Evolutionary conservation across 2,888 invertebrate species (phyloP).

Genomic region (Eristalis tenax): DNA sequence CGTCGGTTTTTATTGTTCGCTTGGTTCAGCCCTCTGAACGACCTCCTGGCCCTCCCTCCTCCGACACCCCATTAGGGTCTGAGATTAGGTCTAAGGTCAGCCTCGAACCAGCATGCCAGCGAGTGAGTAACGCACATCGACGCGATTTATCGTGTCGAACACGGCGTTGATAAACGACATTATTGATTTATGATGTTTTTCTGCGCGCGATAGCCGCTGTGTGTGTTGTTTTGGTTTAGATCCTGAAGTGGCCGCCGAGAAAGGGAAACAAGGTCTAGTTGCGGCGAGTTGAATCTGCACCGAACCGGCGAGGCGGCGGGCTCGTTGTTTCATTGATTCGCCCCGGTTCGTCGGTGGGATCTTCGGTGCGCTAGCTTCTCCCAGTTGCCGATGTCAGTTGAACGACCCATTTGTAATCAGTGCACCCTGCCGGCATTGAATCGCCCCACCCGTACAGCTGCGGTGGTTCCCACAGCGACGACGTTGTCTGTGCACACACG

Average conservation of each 20-base stretch:
- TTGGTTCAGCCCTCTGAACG: no score
- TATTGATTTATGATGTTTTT: conserved; percentile 28
- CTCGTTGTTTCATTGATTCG: no score
- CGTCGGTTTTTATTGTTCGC: background rate
- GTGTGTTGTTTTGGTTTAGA: background rate
- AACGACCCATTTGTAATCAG: background rate
- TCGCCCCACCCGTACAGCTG: background rate
- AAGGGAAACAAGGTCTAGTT: background rate
- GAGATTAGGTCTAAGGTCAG: background rate
- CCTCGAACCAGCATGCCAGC: background rate
- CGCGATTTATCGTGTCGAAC: conserved; percentile 21
- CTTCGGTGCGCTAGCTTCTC: background rate
- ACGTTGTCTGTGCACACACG: background rate
- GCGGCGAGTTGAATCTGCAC: conserved; percentile 4
- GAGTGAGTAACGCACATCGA: conserved; percentile 9
- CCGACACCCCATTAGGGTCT: background rate
- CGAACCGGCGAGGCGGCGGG: no score
- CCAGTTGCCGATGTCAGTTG: background rate
- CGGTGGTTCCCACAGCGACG: conserved; percentile 5
- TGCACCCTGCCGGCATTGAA: background rate
- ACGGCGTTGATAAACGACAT: conserved; percentile 6
- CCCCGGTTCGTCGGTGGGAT: no score
- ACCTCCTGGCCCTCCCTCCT: no score
- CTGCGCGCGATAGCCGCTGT: background rate
- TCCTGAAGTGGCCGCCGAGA: background rate